Evolutionary conservation across 1,140 invertebrate genomes (phyloP).

Genomic region (Pteromalus puparum): DNA sequence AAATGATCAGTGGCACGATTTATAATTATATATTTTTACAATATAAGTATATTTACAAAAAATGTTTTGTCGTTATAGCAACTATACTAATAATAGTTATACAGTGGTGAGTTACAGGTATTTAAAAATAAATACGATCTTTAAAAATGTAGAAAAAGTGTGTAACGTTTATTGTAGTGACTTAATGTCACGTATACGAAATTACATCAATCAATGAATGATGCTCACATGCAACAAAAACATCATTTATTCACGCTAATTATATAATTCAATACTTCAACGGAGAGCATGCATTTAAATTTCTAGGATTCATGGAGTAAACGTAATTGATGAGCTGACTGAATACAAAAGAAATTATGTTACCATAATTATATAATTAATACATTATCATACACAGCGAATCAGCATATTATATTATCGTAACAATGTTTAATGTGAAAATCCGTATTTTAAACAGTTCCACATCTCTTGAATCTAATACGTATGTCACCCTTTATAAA

Average conservation of each 20-base stretch:
- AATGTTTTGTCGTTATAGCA: not conserved
- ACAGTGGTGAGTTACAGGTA: not conserved
- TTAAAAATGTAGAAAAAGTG: constrained; percentile 50
- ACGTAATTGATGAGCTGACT: not conserved
- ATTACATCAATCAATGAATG: constrained; percentile 41
- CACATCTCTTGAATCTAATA: too few relatives aligned
- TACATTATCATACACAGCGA: too few relatives aligned
- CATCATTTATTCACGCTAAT: constrained; percentile 8
- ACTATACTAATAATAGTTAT: constrained; percentile 1
- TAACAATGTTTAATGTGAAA: too few relatives aligned
- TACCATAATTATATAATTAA: too few relatives aligned
- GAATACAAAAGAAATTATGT: not conserved
- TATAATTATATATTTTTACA: constrained; percentile 28
- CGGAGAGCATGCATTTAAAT: not conserved
- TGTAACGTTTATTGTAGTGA: constrained; percentile 43
- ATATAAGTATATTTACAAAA: constrained; percentile 32
- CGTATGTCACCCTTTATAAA: too few relatives aligned
- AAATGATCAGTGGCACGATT: not conserved
- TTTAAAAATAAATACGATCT: constrained; percentile 25
- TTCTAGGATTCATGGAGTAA: too few relatives aligned
- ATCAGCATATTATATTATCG: too few relatives aligned
- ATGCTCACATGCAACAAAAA: not conserved
- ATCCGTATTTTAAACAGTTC: too few relatives aligned
- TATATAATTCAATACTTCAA: not conserved
- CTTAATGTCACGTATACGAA: not conserved